A percentile compares a stretch with the other conserved stretches of the same genome.
Conservation (phyloP, 1,140 invertebrate species). For the Samia ricini region DNA sequence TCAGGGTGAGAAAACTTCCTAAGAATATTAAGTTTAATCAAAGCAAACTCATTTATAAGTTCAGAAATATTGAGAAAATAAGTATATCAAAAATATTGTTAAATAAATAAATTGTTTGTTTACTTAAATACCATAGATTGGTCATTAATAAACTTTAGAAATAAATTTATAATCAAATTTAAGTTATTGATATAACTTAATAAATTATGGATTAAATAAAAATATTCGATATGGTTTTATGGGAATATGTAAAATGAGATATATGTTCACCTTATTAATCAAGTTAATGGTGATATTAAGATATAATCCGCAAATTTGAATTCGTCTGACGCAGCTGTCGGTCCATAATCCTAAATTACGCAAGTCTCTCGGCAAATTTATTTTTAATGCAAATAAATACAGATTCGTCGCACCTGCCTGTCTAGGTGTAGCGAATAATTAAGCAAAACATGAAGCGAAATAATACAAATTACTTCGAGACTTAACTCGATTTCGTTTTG, state of each 20-base stretch:
- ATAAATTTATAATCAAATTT: no score
- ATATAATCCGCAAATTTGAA: conserved; percentile 52
- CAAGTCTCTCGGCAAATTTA: conserved; percentile 59
- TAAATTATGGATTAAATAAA: background rate
- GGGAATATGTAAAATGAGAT: conserved; percentile 13
- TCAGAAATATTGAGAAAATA: no score
- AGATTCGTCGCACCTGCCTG: conserved; percentile 67
- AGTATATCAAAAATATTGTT: no score
- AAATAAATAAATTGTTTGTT: no score
- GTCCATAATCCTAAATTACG: conserved; percentile 57
- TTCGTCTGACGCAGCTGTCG: conserved; percentile 56
- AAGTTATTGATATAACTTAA: no score
- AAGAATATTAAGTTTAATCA: no score
- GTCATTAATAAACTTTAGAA: no score
- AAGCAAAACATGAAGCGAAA: conserved; percentile 54
- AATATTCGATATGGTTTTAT: background rate
- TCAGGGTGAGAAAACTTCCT: no score
- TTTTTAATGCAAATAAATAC: conserved; percentile 74
- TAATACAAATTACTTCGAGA: conserved; percentile 56
- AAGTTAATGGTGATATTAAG: conserved; percentile 42
- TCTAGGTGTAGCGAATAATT: conserved; percentile 62
- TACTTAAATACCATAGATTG: no score
- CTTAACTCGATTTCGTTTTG: conserved; percentile 47
- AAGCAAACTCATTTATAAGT: no score
- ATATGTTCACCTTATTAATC: conserved; percentile 30